Base-by-base conservation (phyloP, 2,888 invertebrate species). In the Sepiola atlantica region DNA sequence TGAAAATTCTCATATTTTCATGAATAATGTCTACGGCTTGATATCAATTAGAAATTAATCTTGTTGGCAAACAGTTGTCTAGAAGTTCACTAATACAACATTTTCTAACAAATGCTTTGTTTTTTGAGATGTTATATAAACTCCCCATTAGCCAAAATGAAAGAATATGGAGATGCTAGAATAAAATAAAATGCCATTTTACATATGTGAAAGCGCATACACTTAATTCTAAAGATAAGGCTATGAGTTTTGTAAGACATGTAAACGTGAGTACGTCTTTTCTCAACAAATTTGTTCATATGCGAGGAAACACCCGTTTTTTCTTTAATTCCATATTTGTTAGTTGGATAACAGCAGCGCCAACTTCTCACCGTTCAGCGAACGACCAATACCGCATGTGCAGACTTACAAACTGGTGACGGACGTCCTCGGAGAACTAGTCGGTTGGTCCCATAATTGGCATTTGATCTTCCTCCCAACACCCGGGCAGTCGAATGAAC, bases 371-470 rank as follows among this genome's bases (percentile, higher is more conserved):
- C 32, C 77, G n/a, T 24, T 28, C 61, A 61, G 2, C 24, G 28
- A 21, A 61, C 61, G 21, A 28, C 45, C 61, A 28, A 61, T 28
- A n/a, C n/a, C 32, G 77, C n/a, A 77, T n/a, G 77, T 77, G 77
- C n/a, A 77, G 77, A 77, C n/a, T 77, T 77, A n/a, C n/a, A 77
- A 77, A 45, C n/a, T 77, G 77, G 77, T 77, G 77, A 77, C 77
- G 77, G 12, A 77, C 77, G 77, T 77, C 77, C 77, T 77, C 77
- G 16, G 77, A 77, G 77, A 77, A 77, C 32, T n/a, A n/a, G n/a
- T 77, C n/a, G 77, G 77, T 32, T 77, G 77, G 77, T 77, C 77
- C 77, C n/a, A n/a, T 77, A 77, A 77, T 77, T 77, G 77, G 77
- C 77, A 77, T 77, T 77, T 77, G 77, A 77, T 77, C 77, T 77